Percentiles rank a stretch among this genome's conserved stretches.
Conservation (phyloP, 2,797 vertebrate species). For the Pseudochromis fuscus region DNA sequence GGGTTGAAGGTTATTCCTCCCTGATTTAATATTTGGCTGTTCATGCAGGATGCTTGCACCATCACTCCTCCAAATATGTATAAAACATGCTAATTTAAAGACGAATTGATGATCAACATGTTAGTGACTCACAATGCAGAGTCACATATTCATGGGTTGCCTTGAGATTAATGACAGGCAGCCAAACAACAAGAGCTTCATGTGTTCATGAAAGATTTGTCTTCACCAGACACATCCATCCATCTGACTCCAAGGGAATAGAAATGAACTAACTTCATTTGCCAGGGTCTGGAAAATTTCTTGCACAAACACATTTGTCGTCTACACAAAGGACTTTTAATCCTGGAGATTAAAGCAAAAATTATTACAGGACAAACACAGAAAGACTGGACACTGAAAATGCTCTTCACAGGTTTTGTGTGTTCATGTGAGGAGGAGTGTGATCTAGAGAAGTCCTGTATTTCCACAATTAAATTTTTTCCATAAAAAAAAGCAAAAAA, state of each 20-base stretch:
- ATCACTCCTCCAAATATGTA: background rate
- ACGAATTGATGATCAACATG: background rate
- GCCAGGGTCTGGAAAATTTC: slow-evolving; percentile 18
- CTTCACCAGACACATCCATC: background rate
- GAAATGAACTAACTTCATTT: slow-evolving; percentile 26
- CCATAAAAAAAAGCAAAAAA: too few species aligned
- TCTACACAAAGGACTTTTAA: slow-evolving; percentile 16
- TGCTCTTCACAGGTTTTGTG: background rate
- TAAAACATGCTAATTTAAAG: background rate
- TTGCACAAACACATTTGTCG: slow-evolving; percentile 32
- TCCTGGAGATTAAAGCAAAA: slow-evolving; percentile 18
- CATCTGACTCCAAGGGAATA: background rate
- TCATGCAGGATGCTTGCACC: slow-evolving; percentile 2
- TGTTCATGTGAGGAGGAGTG: background rate
- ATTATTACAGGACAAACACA: background rate
- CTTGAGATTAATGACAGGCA: slow-evolving; percentile 29
- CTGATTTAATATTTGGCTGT: slow-evolving; percentile 1
- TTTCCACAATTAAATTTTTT: too few species aligned
- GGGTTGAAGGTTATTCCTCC: background rate
- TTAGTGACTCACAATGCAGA: background rate
- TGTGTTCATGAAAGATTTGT: slow-evolving; percentile 11
- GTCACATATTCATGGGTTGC: too few species aligned
- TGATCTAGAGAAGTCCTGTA: background rate
- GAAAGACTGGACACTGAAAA: too few species aligned
- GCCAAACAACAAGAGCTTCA: slow-evolving; percentile 11